phyloP scores from a whole-genome alignment of 2,888 invertebrate species.

The Sinodicranocentrus sp. region DNA sequence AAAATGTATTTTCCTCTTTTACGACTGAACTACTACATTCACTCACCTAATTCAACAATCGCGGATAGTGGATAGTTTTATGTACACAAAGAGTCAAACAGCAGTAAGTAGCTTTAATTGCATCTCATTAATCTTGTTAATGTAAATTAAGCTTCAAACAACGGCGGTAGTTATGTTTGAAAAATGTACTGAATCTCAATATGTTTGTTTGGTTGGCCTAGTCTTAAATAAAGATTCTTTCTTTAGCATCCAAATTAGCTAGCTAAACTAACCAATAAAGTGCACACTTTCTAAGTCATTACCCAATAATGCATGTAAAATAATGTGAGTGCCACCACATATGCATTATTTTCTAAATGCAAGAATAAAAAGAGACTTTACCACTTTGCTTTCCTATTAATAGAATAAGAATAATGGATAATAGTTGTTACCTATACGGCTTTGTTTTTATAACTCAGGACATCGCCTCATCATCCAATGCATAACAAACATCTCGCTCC shows the following conservation, averaged over 20 bases:
- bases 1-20: not conserved
- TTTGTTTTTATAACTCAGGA: not conserved
- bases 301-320: constrained; percentile 27
- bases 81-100: too few relatives aligned
- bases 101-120: constrained; percentile 21
- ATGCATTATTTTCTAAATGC: not conserved
- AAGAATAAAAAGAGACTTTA: not conserved
- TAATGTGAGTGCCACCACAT: constrained; percentile 2
- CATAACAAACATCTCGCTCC: constrained; percentile 5
- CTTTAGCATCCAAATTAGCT: constrained; percentile 13
- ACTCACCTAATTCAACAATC: too few relatives aligned
- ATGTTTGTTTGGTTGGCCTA: too few relatives aligned
- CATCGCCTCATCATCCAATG: not conserved
- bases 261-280: too few relatives aligned
- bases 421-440: not conserved
- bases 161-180: not conserved
- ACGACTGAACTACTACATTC: not conserved
- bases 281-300: constrained; percentile 27
- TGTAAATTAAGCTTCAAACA: constrained; percentile 3
- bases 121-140: constrained; percentile 32
- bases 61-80: too few relatives aligned
- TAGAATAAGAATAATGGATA: constrained; percentile 36
- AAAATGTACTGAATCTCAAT: not conserved
- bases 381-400: constrained; percentile 23
- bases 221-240: too few relatives aligned